Percentiles rank a stretch among this genome's conserved stretches.
phyloP scores from a whole-genome alignment of 2,113 vertebrate genomes.

The Piprites chloris region DNA sequence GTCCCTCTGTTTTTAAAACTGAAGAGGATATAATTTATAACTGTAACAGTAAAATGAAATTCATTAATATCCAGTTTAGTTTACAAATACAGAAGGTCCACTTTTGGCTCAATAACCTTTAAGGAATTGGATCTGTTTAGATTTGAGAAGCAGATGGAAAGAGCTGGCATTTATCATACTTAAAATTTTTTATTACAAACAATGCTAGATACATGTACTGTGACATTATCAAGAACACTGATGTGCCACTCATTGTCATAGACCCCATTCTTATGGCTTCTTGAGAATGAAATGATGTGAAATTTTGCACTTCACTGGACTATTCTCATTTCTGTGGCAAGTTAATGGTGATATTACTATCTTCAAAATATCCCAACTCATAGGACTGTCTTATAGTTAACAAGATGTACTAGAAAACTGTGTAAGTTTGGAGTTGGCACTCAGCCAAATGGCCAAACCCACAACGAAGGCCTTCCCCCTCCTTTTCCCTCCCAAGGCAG shows the following conservation, averaged over 20 bases:
- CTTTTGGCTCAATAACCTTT: conserved; percentile 39
- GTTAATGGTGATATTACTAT: background rate
- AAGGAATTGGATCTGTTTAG: conserved; percentile 9
- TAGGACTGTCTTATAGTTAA: background rate
- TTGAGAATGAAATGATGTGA: background rate
- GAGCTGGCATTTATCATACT: conserved; percentile 29
- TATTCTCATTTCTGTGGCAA: background rate
- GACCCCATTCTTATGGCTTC: background rate
- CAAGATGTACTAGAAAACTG: background rate
- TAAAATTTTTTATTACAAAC: conserved; percentile 23
- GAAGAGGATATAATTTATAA: background rate
- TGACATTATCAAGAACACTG: background rate
- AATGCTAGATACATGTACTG: background rate
- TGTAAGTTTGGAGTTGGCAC: too few species aligned
- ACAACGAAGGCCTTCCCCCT: too few species aligned
- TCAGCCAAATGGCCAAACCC: too few species aligned
- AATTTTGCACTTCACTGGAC: background rate
- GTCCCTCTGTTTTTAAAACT: background rate
- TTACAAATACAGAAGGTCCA: conserved; percentile 33
- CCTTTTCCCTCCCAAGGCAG: too few species aligned
- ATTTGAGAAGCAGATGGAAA: conserved; percentile 51
- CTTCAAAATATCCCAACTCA: background rate
- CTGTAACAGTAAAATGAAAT: background rate
- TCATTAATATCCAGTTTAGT: background rate
- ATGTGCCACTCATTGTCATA: conserved; percentile 6